phyloP scores from a whole-genome alignment of 1,140 invertebrate genomes.

The Listronotus oregonensis region DNA sequence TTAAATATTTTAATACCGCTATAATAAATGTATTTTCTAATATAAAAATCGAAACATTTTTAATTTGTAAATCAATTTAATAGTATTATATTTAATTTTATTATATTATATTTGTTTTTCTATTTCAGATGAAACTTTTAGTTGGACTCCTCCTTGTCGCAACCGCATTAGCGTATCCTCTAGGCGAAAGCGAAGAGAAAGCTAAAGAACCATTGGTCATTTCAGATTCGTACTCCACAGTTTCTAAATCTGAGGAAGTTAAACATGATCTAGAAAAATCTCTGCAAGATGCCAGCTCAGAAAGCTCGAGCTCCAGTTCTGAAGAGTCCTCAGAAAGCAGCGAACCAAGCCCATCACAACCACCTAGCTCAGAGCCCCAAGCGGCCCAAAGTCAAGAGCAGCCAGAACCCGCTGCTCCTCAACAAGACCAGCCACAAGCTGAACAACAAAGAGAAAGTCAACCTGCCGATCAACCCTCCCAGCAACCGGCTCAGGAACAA shows the following conservation, averaged over 20 bases:
- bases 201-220: slow-evolving; percentile 52
- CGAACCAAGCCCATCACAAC: neutral
- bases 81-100: neutral
- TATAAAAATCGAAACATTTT: neutral
- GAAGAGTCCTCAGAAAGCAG: slow-evolving; percentile 39
- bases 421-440: neutral
- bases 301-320: slow-evolving; percentile 29
- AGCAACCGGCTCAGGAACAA: slow-evolving; percentile 10
- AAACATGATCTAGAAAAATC: slow-evolving; percentile 27
- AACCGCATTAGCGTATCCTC: slow-evolving; percentile 50
- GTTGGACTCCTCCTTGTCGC: slow-evolving; percentile 50
- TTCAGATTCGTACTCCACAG: slow-evolving; percentile 54
- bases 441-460: neutral
- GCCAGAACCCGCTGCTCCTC: neutral
- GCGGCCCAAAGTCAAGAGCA: slow-evolving; percentile 12
- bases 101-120: slow-evolving; percentile 34
- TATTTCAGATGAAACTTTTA: slow-evolving; percentile 55
- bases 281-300: slow-evolving; percentile 27
- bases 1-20: slow-evolving; percentile 5
- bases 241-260: slow-evolving; percentile 48
- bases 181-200: slow-evolving; percentile 50
- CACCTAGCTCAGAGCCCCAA: slow-evolving; percentile 15
- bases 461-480: neutral
- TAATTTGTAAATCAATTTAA: neutral
- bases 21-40: neutral